Evolutionary conservation across 2,888 invertebrate genomes (phyloP).

Genomic region (Acronicta psi): DNA sequence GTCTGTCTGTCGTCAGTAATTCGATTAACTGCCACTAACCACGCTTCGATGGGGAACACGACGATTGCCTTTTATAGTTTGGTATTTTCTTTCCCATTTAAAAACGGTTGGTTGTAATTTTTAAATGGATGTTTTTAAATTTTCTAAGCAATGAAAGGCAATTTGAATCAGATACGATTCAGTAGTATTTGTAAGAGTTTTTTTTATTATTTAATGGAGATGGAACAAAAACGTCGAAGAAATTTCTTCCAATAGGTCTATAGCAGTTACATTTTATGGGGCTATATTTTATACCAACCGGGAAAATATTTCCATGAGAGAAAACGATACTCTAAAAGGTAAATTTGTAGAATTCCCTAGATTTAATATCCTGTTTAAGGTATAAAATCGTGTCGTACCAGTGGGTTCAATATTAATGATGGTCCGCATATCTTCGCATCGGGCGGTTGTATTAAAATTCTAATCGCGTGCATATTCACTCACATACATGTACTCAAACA

Average conservation of each 20-base stretch:
- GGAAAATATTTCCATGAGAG: slow-evolving; percentile 39
- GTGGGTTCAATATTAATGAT: slow-evolving; percentile 54
- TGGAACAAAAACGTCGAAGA: slow-evolving; percentile 37
- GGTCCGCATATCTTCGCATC: slow-evolving; percentile 62
- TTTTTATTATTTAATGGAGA: slow-evolving; percentile 33
- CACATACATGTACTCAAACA: slow-evolving; percentile 73
- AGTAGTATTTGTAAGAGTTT: slow-evolving; percentile 34
- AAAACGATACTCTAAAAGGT: slow-evolving; percentile 17
- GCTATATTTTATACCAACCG: slow-evolving; percentile 10
- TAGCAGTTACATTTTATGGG: slow-evolving; percentile 31
- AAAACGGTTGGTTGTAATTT: slow-evolving; percentile 51
- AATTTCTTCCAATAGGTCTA: slow-evolving; percentile 19
- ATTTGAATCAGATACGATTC: slow-evolving; percentile 47
- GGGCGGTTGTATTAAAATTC: slow-evolving; percentile 69
- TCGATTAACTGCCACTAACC: slow-evolving; percentile 78
- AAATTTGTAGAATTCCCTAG: slow-evolving; percentile 16
- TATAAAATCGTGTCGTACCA: slow-evolving; percentile 37
- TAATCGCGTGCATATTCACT: slow-evolving; percentile 63
- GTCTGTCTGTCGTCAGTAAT: slow-evolving; percentile 79
- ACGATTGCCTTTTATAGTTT: slow-evolving; percentile 66
- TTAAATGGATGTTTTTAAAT: slow-evolving; percentile 46
- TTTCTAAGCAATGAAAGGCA: slow-evolving; percentile 41
- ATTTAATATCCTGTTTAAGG: slow-evolving; percentile 43
- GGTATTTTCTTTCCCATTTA: slow-evolving; percentile 57
- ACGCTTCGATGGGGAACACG: slow-evolving; percentile 69